Base-by-base conservation (phyloP, 2,797 vertebrate genomes). In the Acanthopagrus latus region DNA sequence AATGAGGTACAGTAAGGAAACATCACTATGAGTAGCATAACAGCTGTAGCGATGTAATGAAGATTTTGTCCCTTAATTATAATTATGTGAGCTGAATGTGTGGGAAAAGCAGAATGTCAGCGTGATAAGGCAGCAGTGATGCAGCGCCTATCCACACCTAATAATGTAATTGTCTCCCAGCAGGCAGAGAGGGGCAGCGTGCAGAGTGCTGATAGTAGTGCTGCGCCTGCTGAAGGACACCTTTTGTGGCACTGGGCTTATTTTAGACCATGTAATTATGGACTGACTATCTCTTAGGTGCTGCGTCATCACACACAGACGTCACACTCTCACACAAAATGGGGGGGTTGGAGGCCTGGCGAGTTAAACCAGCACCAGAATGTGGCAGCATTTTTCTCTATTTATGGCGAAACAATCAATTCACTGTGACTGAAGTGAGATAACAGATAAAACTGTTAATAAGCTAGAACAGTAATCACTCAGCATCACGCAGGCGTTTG, bases 251-350 rank as follows among this genome's bases (percentile, higher is more conserved):
- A 33, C 77, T 64, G 58, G 81, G 86, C 86, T 93, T 93, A 93
- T 94, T 93, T 92, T 93, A 93, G 92, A 86, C 87, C 64, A 71
- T 67, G 85, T 82, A 91, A 93, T 93, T 93, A 93, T 83, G 83
- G 89, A 75, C 69, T 1, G 80, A 82, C 91, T 67, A 76, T 89
- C 82, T 88, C 91, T 82, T 71, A 90, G 86, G 84, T 86, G 86
- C 88, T 91, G 93, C 90, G 88, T 92, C 92, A 92, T 89, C 89
- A 84, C 78, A 90, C 84, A 85, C 66, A 82, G 74, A 90, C 86
- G 87, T 90, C 91, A 91, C 77, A 81, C 67, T 5, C 74, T 74
- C 79, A 54, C 83, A 83, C 59, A 85, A 74, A 82, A 85, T 66
- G 84, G 80, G 81, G 74, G 81, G 74, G 79, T 68, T 46, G 69